phyloP scores from a whole-genome alignment of 2,797 vertebrate species.

The Coreius guichenoti region DNA sequence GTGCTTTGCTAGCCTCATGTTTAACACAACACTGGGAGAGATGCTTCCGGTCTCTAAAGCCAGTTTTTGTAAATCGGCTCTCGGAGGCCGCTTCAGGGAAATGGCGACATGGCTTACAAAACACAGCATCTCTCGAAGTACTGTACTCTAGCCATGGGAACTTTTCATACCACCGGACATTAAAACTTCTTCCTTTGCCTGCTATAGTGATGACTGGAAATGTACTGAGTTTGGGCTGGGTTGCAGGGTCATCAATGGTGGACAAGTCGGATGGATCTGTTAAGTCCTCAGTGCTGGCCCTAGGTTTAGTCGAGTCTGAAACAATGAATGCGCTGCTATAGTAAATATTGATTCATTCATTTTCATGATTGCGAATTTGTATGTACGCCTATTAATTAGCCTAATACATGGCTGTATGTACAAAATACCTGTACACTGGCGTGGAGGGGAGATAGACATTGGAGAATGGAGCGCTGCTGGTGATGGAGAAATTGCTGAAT shows the following conservation, averaged over 20 bases:
- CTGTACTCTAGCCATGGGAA: not conserved
- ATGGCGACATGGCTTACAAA: conserved; percentile 10
- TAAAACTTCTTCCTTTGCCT: not conserved
- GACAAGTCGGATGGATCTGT: not conserved
- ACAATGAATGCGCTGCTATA: not conserved
- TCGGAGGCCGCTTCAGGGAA: not conserved
- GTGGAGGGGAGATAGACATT: not conserved
- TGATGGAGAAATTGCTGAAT: not conserved
- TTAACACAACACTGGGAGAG: not conserved
- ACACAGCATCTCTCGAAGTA: not conserved
- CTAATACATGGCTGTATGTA: not conserved
- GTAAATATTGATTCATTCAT: not conserved
- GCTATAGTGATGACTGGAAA: not conserved
- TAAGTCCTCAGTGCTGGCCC: not conserved
- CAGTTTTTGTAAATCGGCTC: not conserved
- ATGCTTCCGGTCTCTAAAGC: not conserved
- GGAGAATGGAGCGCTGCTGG: not conserved
- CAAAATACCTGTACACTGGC: too few species aligned
- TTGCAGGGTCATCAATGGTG: not conserved
- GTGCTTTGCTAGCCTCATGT: not conserved
- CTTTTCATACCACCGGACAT: not conserved
- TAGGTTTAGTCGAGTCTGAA: not conserved
- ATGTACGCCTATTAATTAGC: not conserved
- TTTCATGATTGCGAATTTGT: not conserved
- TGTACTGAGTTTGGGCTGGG: not conserved